Evolutionary conservation across 2,888 invertebrate genomes (phyloP).

Genomic region (Synergus gifuensis): DNA sequence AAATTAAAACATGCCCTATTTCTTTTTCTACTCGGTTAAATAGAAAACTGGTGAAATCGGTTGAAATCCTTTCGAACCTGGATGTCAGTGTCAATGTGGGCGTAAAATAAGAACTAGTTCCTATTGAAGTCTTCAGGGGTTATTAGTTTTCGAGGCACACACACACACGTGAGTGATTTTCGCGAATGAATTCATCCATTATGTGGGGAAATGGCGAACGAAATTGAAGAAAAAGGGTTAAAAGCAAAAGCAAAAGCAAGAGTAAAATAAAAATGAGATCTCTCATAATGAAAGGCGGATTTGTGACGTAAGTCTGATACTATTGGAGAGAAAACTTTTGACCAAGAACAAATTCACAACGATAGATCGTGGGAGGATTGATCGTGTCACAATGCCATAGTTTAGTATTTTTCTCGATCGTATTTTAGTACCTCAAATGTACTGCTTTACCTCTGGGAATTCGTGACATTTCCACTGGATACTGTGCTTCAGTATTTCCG

Average conservation of each 20-base stretch:
- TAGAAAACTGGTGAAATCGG: constrained; percentile 24
- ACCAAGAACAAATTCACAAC: not conserved
- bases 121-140: constrained; percentile 21
- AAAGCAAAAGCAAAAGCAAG: not conserved
- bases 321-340: not conserved
- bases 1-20: not conserved
- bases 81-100: constrained; percentile 17
- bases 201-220: not conserved
- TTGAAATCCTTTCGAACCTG: constrained; percentile 19
- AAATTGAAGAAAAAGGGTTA: not conserved
- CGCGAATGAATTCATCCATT: not conserved
- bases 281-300: not conserved
- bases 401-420: not conserved
- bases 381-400: not conserved
- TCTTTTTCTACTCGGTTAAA: constrained; percentile 22
- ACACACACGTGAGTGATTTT: not conserved
- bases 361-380: not conserved
- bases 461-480: not conserved
- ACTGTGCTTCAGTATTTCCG: not conserved
- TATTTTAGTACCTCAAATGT: not conserved
- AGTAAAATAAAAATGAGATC: constrained; percentile 25
- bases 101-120: constrained; percentile 37
- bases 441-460: not conserved
- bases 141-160: constrained; percentile 26
- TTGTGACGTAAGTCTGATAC: constrained; percentile 7